Evolutionary conservation across 2,797 vertebrate species (phyloP), one percentile per base, ranked within the genome.

Genomic region (Paratrypauchen microcephalus): DNA sequence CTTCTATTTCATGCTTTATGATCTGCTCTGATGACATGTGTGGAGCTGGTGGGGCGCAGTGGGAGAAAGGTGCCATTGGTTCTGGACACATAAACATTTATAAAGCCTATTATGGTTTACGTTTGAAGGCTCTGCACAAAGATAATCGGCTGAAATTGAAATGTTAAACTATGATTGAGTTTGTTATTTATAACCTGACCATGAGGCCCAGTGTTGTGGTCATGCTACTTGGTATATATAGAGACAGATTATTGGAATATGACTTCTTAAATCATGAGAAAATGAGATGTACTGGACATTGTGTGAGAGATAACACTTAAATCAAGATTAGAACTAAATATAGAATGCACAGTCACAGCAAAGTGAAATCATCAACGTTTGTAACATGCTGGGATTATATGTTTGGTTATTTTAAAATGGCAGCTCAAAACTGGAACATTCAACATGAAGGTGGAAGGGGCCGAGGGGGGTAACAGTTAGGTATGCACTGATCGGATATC

Each of bases 1-100:
- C 85, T 86, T 48, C 78, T 90, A 90, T 89, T 90, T 90, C 87
- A 92, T 90, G 89, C 76, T 82, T 86, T 89, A 81, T 87, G 85
- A 90, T 87, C 86, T 78, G 71, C 74, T 80, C 72, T 88, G 88
- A 90, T 90, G 86, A 87, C 87, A 86, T 80, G 87, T 91, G 90
- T 87, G 86, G 87, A 66, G 83, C 81, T 76, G 85, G 87, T 91
- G 90, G 86, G 86, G 87, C 65, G 81, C 81, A 75, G 85, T 80
- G 69, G 80, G 72, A 62, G 66, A 60, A 32, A 80, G 68, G 60
- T 59, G 68, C 74, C 74, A 88, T 77, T 80, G 76, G 73, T 86
- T 84, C 84, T 83, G 41, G 87, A 86, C 77, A 79, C 77, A 4
- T 86, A 66, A 66, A 72, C 24, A 78, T 77, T 76, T 79, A 68